Evolutionary conservation across 2,113 vertebrate genomes (phyloP).

Genomic region (Lepisosteus oculatus): DNA sequence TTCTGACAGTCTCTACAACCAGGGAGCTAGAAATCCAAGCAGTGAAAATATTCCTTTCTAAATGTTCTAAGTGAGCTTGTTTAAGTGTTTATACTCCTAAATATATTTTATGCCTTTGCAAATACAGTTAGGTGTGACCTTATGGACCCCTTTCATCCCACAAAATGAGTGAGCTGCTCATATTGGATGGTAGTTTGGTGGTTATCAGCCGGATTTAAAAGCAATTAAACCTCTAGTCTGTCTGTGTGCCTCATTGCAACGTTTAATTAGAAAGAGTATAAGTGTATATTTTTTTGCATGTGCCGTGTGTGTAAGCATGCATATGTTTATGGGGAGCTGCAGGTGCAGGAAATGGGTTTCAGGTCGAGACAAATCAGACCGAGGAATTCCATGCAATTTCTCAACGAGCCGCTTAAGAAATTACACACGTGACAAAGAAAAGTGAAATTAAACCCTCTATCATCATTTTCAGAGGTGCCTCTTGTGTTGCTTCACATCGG

Average conservation of each 20-base stretch:
- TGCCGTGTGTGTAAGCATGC: constrained; percentile 32
- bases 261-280: constrained; percentile 22
- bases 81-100: constrained; percentile 53
- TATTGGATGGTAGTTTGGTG: constrained; percentile 45
- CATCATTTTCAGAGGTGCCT: not conserved
- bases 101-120: constrained; percentile 29
- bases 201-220: constrained; percentile 31
- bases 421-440: constrained; percentile 15
- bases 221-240: constrained; percentile 41
- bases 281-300: constrained; percentile 24
- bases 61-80: constrained; percentile 31
- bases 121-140: constrained; percentile 43
- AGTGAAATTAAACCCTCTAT: constrained; percentile 8
- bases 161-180: constrained; percentile 43
- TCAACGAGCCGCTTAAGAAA: constrained; percentile 43
- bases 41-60: constrained; percentile 41
- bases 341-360: constrained; percentile 34
- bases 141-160: constrained; percentile 47
- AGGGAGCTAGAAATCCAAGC: constrained; percentile 22
- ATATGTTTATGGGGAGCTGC: constrained; percentile 27
- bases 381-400: constrained; percentile 33
- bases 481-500: not conserved
- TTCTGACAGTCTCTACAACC: constrained; percentile 54
- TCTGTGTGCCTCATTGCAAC: constrained; percentile 42
- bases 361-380: constrained; percentile 28